Conservation (phyloP, 2,113 vertebrate species). For the Pseudois nayaur region DNA sequence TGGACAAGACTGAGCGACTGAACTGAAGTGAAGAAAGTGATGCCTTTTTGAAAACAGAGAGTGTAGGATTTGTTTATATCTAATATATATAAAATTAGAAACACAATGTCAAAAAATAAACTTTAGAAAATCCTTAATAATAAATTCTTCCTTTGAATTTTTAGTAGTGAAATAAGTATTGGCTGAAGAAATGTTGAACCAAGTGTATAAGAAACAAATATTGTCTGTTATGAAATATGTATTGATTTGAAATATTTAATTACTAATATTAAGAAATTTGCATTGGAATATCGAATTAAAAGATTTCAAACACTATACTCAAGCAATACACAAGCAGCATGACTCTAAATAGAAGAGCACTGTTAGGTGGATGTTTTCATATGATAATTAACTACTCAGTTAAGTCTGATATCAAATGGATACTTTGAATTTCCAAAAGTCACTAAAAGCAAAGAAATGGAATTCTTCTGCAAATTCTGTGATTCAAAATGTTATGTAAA, state of each 20-base stretch:
- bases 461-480: not conserved
- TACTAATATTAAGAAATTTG: not conserved
- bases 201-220: not conserved
- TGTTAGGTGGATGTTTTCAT: not conserved
- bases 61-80: not conserved
- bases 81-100: not conserved
- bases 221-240: not conserved
- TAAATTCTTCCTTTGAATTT: not conserved
- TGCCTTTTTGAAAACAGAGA: not conserved
- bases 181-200: not conserved
- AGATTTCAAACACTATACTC: not conserved
- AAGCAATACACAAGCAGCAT: not conserved
- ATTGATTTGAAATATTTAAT: not conserved
- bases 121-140: not conserved
- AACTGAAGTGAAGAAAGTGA: not conserved
- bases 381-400: not conserved
- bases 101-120: not conserved
- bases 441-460: not conserved
- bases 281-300: not conserved
- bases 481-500: not conserved
- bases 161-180: not conserved
- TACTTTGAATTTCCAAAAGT: constrained; percentile 4
- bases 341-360: not conserved
- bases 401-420: not conserved
- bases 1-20: too few relatives aligned